Percentiles rank a stretch among this genome's conserved stretches.
These are phyloP conservation scores for Megaceryle alcyon DNA, from an alignment of 2,797 vertebrate genomes.

Conservation along the genomic window DNA sequence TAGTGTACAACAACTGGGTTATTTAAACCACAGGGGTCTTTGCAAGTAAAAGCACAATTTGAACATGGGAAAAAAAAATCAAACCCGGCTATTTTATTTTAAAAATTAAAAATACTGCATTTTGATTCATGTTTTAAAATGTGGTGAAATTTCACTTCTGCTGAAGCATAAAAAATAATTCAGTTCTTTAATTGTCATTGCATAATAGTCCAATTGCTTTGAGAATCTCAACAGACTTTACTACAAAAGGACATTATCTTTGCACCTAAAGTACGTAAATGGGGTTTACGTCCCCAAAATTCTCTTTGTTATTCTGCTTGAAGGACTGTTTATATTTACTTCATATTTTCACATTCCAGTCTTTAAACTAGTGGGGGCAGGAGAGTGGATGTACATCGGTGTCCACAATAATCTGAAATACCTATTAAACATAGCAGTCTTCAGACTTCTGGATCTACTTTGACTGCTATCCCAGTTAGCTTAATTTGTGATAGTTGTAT, in stretches of 20 bases:
- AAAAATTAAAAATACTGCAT: neutral
- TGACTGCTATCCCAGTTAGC: neutral
- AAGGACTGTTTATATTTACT: neutral
- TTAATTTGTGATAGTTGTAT: neutral
- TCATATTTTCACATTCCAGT: neutral
- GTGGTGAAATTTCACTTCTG: slow-evolving; percentile 51
- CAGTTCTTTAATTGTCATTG: slow-evolving; percentile 5
- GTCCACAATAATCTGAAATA: neutral
- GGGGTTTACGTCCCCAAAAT: neutral
- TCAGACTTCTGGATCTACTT: neutral
- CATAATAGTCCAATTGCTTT: neutral
- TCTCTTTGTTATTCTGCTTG: neutral
- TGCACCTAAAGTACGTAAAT: neutral
- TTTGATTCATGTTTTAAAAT: slow-evolving; percentile 23
- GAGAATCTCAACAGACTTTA: neutral
- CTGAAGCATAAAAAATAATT: slow-evolving; percentile 13
- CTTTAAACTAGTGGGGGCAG: neutral
- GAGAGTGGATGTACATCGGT: neutral
- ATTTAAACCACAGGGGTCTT: slow-evolving; percentile 81
- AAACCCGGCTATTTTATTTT: slow-evolving; percentile 28
- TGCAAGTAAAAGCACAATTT: slow-evolving; percentile 72
- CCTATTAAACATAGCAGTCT: neutral
- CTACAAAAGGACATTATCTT: neutral
- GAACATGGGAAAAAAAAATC: slow-evolving; percentile 51
- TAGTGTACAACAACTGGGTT: slow-evolving; percentile 72